Evolutionary conservation across 2,797 vertebrate species (phyloP), one percentile per base, ranked within the genome.

Genomic region (Sorex maritimensis): DNA sequence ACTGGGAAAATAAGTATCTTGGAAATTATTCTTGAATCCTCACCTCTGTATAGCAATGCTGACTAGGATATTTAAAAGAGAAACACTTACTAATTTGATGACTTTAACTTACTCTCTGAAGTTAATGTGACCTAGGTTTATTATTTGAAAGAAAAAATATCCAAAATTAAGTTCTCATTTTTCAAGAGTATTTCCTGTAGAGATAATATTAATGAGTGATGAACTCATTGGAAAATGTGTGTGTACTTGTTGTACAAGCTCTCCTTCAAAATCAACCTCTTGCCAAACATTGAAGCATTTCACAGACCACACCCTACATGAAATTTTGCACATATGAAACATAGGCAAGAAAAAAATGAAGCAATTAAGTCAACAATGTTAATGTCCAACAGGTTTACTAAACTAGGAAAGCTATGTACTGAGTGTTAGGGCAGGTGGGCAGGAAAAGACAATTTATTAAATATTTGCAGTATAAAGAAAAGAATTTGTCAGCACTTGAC

Each of bases 151-250:
- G 46, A 23, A 67, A 88, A 86, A 49, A 2, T 61, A 93, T 24
- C 4, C 49, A 67, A 68, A 44, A 61, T 24, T 49, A 72, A 93
- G 2, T 75, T 72, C 44, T 34, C 23, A 24, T 65, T 88, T 86
- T 94, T 91, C 41, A 84, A 28, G 61, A 75, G 3, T 17, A 26
- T 63, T 93, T 96, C 23, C 46, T 95, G 78, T 49, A 49, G 41
- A 90, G 38, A 81, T 38, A 75, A 55, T 63, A 8, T 85, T 93
- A 28, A 85, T 21, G 1, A 93, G 23, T 26, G 6, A 3, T 30
- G 71, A 88, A 73, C 85, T 95, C 23, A 63, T 19, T 93, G 87
- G 52, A 84, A 95, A 96, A 67, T 80, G 28, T 17, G 21, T 8
- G 26, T 74, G 3, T 74, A 3, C 6, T 0, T 9, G 0, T 19